Percentiles rank a stretch among this genome's conserved stretches.
These are phyloP conservation scores for Cheumatopsyche charites DNA, from an alignment of 1,140 invertebrate species.

Conservation along the genomic window DNA sequence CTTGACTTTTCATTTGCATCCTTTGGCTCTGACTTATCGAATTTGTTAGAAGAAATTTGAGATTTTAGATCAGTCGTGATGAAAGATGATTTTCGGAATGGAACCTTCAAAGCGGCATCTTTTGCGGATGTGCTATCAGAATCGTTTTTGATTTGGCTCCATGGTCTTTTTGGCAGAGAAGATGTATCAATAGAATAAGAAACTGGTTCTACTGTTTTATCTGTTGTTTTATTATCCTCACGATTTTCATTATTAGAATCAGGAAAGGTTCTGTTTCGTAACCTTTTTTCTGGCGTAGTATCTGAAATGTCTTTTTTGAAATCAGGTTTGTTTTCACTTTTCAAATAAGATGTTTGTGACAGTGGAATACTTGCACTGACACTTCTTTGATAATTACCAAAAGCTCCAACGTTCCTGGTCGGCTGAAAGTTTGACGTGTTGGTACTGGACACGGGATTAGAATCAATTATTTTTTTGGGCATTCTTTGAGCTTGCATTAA, in stretches of 20 bases:
- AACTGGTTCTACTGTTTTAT: slow-evolving; percentile 56
- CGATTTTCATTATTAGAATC: slow-evolving; percentile 58
- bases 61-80: slow-evolving; percentile 48
- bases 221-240: slow-evolving; percentile 47
- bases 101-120: slow-evolving; percentile 34
- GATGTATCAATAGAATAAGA: slow-evolving; percentile 57
- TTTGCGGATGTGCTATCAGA: slow-evolving; percentile 36
- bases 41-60: slow-evolving; percentile 11
- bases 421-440: slow-evolving; percentile 28
- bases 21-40: slow-evolving; percentile 29
- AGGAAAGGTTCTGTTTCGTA: slow-evolving; percentile 60
- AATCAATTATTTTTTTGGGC: slow-evolving; percentile 57
- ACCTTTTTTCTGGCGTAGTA: slow-evolving; percentile 59
- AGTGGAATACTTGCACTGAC: slow-evolving; percentile 54
- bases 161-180: slow-evolving; percentile 54
- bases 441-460: slow-evolving; percentile 56
- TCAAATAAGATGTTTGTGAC: slow-evolving; percentile 30
- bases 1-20: slow-evolving; percentile 44
- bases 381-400: slow-evolving; percentile 51
- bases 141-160: slow-evolving; percentile 54
- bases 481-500: slow-evolving; percentile 50
- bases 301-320: slow-evolving; percentile 62
- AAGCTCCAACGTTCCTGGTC: not conserved
- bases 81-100: slow-evolving; percentile 44
- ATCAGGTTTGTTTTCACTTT: slow-evolving; percentile 50